Base-by-base conservation (phyloP, 2,888 invertebrate species). In the Cosmia trapezina region DNA sequence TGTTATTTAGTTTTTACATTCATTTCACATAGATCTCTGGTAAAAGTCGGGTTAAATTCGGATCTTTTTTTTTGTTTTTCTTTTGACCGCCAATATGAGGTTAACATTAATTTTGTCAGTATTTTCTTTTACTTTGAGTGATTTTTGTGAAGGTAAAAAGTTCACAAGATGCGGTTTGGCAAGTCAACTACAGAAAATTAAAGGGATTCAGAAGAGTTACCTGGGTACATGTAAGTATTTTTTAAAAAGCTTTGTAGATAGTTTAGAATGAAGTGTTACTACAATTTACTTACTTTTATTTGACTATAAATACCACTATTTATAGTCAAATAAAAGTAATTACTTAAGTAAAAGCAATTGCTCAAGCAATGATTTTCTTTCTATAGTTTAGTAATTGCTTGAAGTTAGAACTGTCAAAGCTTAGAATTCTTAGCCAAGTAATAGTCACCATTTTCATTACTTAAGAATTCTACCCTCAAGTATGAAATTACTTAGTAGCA, bases 201-300 rank as follows among this genome's bases (percentile, higher is more conserved):
- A 84, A 45, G 47, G 78, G 19, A 87, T 93, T 6, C 80, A 88
- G 5, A 93, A 90, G 70, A 90, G 91, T 0, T 94, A 91, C 78
- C 86, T 94, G 72, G 90, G 94, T 4, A 91, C 86, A 60, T 94
- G 94, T 94, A 76, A 94, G 94, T 93, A 65, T 62, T 68, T 12
- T 17, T 53, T 4, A 37, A 14, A 17, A 37, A 41, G 4, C 8
- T 8, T 41, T 7, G 7, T 41, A 8, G 41, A 41, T 41, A 5
- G 8, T 41, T 41, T 41, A 41, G 5, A 41, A 37, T 4, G 37
- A 37, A 37, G 37, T 37, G 37, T 37, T 6, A 37, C 37, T 37
- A 37, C 37, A 37, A 28, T 28, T 28, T n/a, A n/a, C n/a, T n/a
- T n/a, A n/a, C n/a, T n/a, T n/a, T n/a, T n/a, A n/a, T n/a, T n/a